Conservation (phyloP, 2,888 invertebrate genomes). For the Orchestes rusci region DNA sequence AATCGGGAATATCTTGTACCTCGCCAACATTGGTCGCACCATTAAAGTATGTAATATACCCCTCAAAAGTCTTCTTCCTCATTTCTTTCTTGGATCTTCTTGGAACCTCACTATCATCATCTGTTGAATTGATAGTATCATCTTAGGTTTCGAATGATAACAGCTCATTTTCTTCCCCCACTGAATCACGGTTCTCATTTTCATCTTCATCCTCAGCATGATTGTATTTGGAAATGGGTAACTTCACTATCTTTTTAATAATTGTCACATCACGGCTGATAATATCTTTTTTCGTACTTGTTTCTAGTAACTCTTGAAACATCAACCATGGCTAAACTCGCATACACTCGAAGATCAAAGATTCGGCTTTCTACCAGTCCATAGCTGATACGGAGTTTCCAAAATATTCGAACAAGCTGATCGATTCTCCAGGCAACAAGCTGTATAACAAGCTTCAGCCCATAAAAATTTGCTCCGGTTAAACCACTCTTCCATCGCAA, state of each 20-base stretch:
- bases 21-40: too few relatives aligned
- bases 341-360: not conserved
- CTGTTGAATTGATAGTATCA: too few relatives aligned
- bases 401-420: not conserved
- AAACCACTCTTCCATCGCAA: not conserved
- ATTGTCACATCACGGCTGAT: slow-evolving; percentile 1
- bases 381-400: not conserved
- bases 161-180: too few relatives aligned
- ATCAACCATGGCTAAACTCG: not conserved
- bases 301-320: not conserved
- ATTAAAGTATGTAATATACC: slow-evolving; percentile 1
- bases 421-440: not conserved
- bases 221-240: not conserved
- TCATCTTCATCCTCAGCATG: not conserved
- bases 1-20: too few relatives aligned
- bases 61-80: not conserved
- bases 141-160: too few relatives aligned
- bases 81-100: not conserved
- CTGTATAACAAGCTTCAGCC: not conserved
- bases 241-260: not conserved
- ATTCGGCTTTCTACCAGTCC: not conserved
- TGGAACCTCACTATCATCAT: not conserved
- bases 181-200: too few relatives aligned
- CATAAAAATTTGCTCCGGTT: not conserved
- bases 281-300: not conserved